These are phyloP conservation scores for Thermophis baileyi DNA, from an alignment of 2,113 vertebrate species.

Conservation along the genomic window DNA sequence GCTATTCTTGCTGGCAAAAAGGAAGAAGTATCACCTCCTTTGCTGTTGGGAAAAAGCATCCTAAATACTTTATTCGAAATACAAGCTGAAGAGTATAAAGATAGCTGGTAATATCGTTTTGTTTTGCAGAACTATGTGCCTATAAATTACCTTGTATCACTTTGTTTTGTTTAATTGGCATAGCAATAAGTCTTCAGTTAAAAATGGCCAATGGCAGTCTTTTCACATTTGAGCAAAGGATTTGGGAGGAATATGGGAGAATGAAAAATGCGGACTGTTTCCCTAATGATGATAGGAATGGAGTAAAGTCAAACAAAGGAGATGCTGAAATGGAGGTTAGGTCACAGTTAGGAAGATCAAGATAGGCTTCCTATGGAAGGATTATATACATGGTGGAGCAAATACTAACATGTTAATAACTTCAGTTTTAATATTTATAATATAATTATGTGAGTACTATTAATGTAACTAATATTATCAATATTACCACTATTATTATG, in stretches of 20 bases:
- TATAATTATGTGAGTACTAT: no score
- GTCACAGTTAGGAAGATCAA: neutral
- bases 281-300: neutral
- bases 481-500: no score
- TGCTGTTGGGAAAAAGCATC: neutral
- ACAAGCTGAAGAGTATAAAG: neutral
- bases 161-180: neutral
- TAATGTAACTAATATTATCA: no score
- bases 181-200: neutral
- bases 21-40: neutral
- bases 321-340: neutral
- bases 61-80: neutral
- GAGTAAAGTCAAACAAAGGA: neutral
- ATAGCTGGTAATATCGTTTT: neutral
- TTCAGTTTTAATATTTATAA: no score
- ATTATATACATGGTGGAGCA: no score
- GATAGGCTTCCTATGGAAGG: neutral
- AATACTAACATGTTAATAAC: no score
- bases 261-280: neutral
- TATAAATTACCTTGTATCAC: neutral
- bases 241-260: neutral
- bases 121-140: neutral
- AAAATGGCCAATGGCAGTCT: neutral
- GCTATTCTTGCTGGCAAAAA: neutral
- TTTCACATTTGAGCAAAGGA: neutral